Conservation (phyloP, 1,140 invertebrate species). For the Lysiphlebus fabarum region DNA sequence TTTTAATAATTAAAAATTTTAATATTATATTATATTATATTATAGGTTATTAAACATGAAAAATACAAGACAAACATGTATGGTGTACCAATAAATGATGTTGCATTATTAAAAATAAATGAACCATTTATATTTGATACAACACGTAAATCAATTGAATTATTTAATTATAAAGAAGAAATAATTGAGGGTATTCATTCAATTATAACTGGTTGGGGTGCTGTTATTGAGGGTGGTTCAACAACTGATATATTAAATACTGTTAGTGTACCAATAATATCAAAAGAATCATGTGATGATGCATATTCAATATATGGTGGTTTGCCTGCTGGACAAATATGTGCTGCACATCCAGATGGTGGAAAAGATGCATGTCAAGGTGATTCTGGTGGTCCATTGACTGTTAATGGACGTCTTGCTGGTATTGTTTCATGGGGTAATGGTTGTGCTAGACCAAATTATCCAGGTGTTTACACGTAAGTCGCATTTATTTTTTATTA, state of each 20-base stretch:
- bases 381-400: constrained; percentile 52
- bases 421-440: constrained; percentile 64
- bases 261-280: constrained; percentile 47
- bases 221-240: constrained; percentile 24
- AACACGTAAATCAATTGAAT: constrained; percentile 24
- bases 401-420: constrained; percentile 39
- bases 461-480: constrained; percentile 58
- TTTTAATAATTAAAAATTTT: too few relatives aligned
- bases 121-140: constrained; percentile 28
- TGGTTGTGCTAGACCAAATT: constrained; percentile 54
- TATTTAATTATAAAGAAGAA: constrained; percentile 31
- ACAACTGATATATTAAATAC: constrained; percentile 31
- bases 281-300: constrained; percentile 36
- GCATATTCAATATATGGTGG: constrained; percentile 39
- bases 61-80: constrained; percentile 9
- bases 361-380: constrained; percentile 70
- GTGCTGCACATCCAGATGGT: constrained; percentile 64
- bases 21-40: too few relatives aligned
- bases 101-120: constrained; percentile 29
- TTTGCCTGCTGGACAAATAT: constrained; percentile 68
- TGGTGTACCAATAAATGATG: constrained; percentile 32
- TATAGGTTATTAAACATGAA: constrained; percentile 30
- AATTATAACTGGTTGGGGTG: constrained; percentile 49
- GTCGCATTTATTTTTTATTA: too few relatives aligned
- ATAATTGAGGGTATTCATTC: constrained; percentile 28